Conservation (phyloP, 1,140 invertebrate species). For the Sycophaga agraensis region DNA sequence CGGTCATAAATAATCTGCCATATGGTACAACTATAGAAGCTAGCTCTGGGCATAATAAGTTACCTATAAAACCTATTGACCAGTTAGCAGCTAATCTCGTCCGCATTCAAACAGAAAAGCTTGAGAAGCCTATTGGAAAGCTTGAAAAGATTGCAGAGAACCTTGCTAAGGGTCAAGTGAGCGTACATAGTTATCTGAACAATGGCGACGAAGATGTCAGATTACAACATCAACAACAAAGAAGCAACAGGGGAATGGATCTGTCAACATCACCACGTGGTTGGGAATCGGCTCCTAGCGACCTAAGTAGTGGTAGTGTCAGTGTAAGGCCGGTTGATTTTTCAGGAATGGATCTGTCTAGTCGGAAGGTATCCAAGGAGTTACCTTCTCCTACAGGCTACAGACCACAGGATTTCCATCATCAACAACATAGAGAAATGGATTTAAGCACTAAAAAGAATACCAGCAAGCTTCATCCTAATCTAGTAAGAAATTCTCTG, state of each 20-base stretch:
- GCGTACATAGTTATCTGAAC: conserved; percentile 10
- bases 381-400: conserved; percentile 38
- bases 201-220: conserved; percentile 42
- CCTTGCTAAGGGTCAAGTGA: conserved; percentile 43
- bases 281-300: conserved; percentile 43
- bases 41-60: conserved; percentile 37
- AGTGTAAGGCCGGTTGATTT: conserved; percentile 45
- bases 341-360: conserved; percentile 54
- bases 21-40: conserved; percentile 17
- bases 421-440: conserved; percentile 49
- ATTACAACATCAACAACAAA: conserved; percentile 20
- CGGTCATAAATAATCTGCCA: conserved; percentile 23
- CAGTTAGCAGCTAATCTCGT: conserved; percentile 51
- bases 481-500: conserved; percentile 23
- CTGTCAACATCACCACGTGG: conserved; percentile 45
- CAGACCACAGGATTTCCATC: conserved; percentile 42
- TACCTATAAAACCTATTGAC: conserved; percentile 51
- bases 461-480: conserved; percentile 38
- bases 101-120: conserved; percentile 49
- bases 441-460: conserved; percentile 52
- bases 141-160: conserved; percentile 54
- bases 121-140: conserved; percentile 50
- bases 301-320: conserved; percentile 18
- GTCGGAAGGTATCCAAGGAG: conserved; percentile 44
- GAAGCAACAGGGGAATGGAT: conserved; percentile 47